These are phyloP conservation scores for Torymus tubicola DNA, from an alignment of 2,888 invertebrate genomes.

Conservation along the genomic window DNA sequence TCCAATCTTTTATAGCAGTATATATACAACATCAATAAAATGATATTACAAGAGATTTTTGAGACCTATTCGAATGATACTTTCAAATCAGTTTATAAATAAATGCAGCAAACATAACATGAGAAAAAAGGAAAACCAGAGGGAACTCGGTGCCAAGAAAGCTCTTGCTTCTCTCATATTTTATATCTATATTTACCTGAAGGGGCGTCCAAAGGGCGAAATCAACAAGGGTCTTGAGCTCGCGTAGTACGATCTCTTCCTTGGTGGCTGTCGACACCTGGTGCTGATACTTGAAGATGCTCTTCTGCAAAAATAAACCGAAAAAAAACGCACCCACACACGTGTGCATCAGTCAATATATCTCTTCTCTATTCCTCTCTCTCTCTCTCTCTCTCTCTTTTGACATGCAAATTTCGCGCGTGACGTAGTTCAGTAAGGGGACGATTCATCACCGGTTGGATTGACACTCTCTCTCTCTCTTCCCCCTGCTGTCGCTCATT, in stretches of 20 bases:
- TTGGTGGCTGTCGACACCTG: constrained; percentile 82
- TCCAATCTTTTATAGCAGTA: too few species aligned
- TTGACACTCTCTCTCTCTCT: constrained; percentile 14
- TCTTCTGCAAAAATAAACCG: constrained; percentile 80
- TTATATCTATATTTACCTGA: constrained; percentile 76
- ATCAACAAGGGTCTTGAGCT: constrained; percentile 88
- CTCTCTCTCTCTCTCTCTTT: not conserved
- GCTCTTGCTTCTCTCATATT: too few species aligned
- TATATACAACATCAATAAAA: too few species aligned
- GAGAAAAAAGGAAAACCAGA: too few species aligned
- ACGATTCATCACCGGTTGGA: constrained; percentile 20
- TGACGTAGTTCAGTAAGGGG: constrained; percentile 16
- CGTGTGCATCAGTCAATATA: not conserved
- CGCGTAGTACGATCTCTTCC: constrained; percentile 85
- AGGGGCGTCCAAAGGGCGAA: constrained; percentile 85
- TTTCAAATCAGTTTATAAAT: not conserved
- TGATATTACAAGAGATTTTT: too few species aligned
- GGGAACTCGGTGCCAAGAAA: too few species aligned
- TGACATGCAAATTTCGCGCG: constrained; percentile 23
- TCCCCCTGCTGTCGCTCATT: constrained; percentile 13
- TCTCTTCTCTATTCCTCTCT: too few species aligned
- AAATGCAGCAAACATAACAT: not conserved
- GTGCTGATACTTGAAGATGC: constrained; percentile 85
- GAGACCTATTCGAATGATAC: not conserved
- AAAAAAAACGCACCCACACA: not conserved